These are phyloP conservation scores for Volucella bombylans DNA, from an alignment of 2,888 invertebrate genomes.

Conservation along the genomic window DNA sequence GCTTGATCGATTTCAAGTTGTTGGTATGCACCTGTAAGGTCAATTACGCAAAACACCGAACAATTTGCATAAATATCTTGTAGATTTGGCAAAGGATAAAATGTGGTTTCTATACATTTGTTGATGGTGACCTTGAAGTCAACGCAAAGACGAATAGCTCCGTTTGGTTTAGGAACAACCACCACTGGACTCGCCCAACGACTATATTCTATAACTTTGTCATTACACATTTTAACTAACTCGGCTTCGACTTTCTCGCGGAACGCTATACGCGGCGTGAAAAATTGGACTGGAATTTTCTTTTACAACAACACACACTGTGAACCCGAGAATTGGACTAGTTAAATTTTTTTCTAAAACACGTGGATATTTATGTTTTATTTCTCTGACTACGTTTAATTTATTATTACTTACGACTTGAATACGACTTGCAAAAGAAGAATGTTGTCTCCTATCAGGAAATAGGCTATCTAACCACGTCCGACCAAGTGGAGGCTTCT, in stretches of 20 bases:
- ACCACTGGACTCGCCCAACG: constrained; percentile 71
- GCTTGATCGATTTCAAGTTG: background rate
- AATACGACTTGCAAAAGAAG: too few relatives aligned
- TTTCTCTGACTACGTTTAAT: too few relatives aligned
- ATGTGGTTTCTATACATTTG: constrained; percentile 45
- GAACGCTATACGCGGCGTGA: constrained; percentile 62
- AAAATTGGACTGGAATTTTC: constrained; percentile 41
- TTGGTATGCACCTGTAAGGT: too few relatives aligned
- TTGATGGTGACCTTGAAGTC: constrained; percentile 69
- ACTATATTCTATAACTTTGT: constrained; percentile 29
- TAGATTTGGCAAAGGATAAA: constrained; percentile 38
- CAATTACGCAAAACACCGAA: constrained; percentile 21
- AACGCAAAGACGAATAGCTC: constrained; percentile 37
- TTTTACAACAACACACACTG: constrained; percentile 25
- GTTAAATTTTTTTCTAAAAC: background rate
- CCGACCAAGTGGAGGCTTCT: constrained; percentile 24
- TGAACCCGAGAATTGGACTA: constrained; percentile 34
- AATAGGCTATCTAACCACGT: constrained; percentile 34
- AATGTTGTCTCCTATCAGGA: constrained; percentile 12
- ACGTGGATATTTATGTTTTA: too few relatives aligned
- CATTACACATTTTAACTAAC: constrained; percentile 42
- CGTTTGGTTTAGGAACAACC: constrained; percentile 53
- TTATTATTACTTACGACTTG: too few relatives aligned
- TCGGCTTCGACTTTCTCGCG: constrained; percentile 53
- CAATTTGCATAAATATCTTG: constrained; percentile 22